These are phyloP conservation scores for Scotopteryx bipunctaria DNA, from an alignment of 2,888 invertebrate species.

Conservation along the genomic window DNA sequence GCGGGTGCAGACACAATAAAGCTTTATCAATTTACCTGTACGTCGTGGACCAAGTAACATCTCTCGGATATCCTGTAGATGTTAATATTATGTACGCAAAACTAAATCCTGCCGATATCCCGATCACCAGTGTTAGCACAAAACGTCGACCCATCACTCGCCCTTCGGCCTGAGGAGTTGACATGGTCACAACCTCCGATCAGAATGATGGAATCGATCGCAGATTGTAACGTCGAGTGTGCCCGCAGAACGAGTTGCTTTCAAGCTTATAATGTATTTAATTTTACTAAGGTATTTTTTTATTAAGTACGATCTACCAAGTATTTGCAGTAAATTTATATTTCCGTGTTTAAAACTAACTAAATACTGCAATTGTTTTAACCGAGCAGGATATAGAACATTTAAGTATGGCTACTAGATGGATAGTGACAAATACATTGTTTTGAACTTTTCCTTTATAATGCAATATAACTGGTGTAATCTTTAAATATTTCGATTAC, in stretches of 20 bases:
- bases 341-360: no score
- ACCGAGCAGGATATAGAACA: no score
- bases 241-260: conserved; percentile 25
- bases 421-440: no score
- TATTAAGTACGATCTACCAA: no score
- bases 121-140: conserved; percentile 87
- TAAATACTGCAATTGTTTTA: no score
- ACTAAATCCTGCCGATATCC: conserved; percentile 89
- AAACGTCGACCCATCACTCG: conserved; percentile 86
- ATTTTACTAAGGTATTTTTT: no score
- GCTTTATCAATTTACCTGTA: conserved; percentile 74
- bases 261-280: not conserved
- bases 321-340: no score
- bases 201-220: conserved; percentile 32
- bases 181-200: conserved; percentile 41
- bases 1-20: conserved; percentile 31
- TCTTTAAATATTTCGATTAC: no score
- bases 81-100: conserved; percentile 88
- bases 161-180: conserved; percentile 70
- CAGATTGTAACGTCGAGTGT: conserved; percentile 15
- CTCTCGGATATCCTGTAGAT: conserved; percentile 78
- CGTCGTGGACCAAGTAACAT: conserved; percentile 66
- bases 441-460: no score
- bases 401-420: no score
- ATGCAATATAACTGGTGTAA: no score